A percentile compares a stretch with the other conserved stretches of the same genome.
Conservation (phyloP, 1,140 invertebrate species). For the Drosophila rhopaloa region DNA sequence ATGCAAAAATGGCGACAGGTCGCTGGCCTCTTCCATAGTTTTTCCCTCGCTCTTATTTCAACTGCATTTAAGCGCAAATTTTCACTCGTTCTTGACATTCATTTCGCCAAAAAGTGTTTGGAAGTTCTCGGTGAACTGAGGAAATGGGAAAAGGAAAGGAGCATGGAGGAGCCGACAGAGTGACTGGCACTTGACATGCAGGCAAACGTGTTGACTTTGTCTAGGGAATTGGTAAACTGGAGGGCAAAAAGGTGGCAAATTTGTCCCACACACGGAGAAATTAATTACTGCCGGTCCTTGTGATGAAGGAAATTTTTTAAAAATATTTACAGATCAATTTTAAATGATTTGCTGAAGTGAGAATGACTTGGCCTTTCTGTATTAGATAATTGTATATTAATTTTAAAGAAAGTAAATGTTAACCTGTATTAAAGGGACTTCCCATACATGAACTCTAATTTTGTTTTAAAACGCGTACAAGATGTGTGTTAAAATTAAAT, state of each 20-base stretch:
- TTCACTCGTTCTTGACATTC: conserved; percentile 81
- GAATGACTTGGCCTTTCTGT: too few relatives aligned
- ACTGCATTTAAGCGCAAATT: conserved; percentile 76
- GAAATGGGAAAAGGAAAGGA: neutral
- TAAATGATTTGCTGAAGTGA: neutral
- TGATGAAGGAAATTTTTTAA: neutral
- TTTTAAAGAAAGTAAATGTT: too few relatives aligned
- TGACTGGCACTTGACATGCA: conserved; percentile 78
- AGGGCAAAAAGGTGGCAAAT: neutral
- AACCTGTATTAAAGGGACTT: too few relatives aligned
- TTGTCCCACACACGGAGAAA: conserved; percentile 7
- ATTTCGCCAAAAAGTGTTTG: conserved; percentile 45
- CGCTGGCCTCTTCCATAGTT: conserved; percentile 53
- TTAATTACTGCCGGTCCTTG: too few relatives aligned
- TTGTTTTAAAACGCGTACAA: too few relatives aligned
- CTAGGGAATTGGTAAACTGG: conserved; percentile 36
- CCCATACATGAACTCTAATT: too few relatives aligned
- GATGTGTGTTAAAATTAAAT: too few relatives aligned
- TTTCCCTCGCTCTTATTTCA: conserved; percentile 26
- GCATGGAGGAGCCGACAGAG: conserved; percentile 15
- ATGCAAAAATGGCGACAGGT: conserved; percentile 55
- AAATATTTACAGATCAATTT: neutral
- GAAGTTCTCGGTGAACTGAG: neutral
- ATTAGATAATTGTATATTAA: too few relatives aligned
- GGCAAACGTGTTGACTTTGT: conserved; percentile 72